Conservation (phyloP, 2,797 vertebrate genomes). For the Argyrosomus regius region DNA sequence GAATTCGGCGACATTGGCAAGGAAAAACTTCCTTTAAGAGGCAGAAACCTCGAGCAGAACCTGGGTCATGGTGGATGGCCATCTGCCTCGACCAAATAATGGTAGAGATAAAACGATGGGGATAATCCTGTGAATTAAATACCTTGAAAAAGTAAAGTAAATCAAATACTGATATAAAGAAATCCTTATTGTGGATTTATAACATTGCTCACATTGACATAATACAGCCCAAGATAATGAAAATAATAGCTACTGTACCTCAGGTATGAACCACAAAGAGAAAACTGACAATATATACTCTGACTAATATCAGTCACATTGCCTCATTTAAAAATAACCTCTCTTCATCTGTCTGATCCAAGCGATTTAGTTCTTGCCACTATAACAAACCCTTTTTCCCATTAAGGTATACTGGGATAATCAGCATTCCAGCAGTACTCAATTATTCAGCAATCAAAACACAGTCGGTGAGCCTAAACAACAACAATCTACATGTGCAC, state of each 20-base stretch:
- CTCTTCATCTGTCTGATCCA: background rate
- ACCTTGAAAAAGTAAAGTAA: background rate
- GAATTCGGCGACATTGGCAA: too few relatives aligned
- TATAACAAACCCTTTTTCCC: background rate
- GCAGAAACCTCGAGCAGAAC: too few relatives aligned
- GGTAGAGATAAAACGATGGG: background rate
- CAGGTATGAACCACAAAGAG: background rate
- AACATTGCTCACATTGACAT: background rate
- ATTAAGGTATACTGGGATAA: constrained; percentile 6
- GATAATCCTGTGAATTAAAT: constrained; percentile 4
- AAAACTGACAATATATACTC: background rate
- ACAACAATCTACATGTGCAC: constrained; percentile 11
- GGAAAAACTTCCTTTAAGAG: too few relatives aligned
- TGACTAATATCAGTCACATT: background rate
- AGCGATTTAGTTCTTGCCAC: background rate
- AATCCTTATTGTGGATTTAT: background rate
- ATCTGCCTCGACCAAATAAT: too few relatives aligned
- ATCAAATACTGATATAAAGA: background rate
- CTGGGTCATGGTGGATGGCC: too few relatives aligned
- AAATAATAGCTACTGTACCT: background rate
- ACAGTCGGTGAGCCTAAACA: constrained; percentile 29
- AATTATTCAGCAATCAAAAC: constrained; percentile 44
- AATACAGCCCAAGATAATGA: background rate
- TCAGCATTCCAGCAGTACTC: background rate
- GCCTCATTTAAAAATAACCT: background rate